phyloP scores from a whole-genome alignment of 2,113 vertebrate species.

The Deroptyus accipitrinus region DNA sequence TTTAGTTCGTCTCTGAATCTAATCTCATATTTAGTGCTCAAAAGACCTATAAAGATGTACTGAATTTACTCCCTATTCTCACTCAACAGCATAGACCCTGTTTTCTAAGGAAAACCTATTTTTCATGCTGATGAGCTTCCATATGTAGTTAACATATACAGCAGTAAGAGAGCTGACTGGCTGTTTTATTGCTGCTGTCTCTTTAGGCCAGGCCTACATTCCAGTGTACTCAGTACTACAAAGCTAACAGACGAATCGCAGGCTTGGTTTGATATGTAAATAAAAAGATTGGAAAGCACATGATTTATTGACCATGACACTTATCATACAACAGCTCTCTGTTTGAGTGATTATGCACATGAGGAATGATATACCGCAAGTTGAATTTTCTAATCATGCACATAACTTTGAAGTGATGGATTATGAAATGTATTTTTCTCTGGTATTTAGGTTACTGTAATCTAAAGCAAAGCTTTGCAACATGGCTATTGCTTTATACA shows the following conservation, averaged over 20 bases:
- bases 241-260: not conserved
- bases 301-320: constrained; percentile 62
- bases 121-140: not conserved
- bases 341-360: constrained; percentile 52
- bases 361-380: constrained; percentile 44
- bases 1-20: not conserved
- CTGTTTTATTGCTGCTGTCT: not conserved
- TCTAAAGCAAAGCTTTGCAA: constrained; percentile 40
- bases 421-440: constrained; percentile 63
- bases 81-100: not conserved
- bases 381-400: constrained; percentile 65
- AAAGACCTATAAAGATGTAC: not conserved
- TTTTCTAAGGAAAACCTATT: not conserved
- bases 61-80: not conserved
- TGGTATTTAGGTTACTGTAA: constrained; percentile 56
- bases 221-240: not conserved
- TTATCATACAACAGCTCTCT: constrained; percentile 62
- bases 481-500: constrained; percentile 47
- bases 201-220: not conserved
- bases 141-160: not conserved
- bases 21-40: not conserved
- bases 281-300: constrained; percentile 40
- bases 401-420: constrained; percentile 67
- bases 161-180: not conserved
- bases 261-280: not conserved